phyloP scores from a whole-genome alignment of 2,797 vertebrate species.

The Halcyon chelicuti region DNA sequence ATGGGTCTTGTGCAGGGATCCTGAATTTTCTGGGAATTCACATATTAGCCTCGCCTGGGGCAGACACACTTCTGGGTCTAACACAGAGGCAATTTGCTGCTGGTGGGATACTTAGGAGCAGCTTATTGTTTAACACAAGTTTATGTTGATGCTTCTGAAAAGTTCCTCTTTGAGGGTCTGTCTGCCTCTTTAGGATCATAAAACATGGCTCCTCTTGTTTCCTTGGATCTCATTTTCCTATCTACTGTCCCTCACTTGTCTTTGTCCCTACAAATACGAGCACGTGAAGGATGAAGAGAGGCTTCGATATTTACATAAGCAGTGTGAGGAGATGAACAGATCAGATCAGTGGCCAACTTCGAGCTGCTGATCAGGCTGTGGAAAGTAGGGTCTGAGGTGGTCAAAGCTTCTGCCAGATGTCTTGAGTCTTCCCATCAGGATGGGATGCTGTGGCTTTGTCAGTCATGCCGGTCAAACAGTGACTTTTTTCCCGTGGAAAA shows the following conservation, averaged over 20 bases:
- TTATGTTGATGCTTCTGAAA: neutral
- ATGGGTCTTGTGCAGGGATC: rapidly evolving
- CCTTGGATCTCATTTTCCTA: neutral
- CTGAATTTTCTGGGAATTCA: neutral
- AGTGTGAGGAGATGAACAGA: rapidly evolving
- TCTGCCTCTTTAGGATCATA: neutral
- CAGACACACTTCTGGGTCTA: neutral
- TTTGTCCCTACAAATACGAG: too few relatives aligned
- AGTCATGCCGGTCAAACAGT: rapidly evolving
- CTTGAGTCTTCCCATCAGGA: neutral
- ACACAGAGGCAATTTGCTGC: neutral
- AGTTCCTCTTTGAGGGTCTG: rapidly evolving
- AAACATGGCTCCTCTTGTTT: rapidly evolving
- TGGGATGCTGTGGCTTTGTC: neutral
- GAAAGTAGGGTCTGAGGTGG: neutral
- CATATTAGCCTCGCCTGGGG: rapidly evolving
- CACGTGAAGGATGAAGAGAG: neutral
- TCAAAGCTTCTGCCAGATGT: neutral
- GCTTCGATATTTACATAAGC: neutral
- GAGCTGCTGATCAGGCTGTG: neutral
- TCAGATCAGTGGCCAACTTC: rapidly evolving
- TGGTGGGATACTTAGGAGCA: neutral
- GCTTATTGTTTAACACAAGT: neutral
- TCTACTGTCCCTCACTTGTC: rapidly evolving
- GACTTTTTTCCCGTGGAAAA: neutral